Evolutionary conservation across 2,113 vertebrate species (phyloP).

Genomic region (Tragelaphus strepsiceros): DNA sequence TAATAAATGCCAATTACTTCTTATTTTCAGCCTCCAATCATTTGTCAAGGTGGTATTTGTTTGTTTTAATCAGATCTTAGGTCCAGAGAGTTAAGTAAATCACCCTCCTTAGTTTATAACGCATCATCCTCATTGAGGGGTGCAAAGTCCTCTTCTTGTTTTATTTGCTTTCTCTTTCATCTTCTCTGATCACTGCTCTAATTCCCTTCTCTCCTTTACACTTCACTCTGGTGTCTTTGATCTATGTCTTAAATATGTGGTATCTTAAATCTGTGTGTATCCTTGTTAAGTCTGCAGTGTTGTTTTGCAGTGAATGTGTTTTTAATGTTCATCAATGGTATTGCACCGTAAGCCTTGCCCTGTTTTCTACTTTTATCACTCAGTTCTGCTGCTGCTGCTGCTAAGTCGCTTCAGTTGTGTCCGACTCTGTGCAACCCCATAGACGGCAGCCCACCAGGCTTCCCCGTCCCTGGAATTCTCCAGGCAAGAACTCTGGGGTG

Average conservation of each 20-base stretch:
- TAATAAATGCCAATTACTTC: neutral
- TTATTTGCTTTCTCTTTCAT: slow-evolving; percentile 15
- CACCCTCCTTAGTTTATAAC: neutral
- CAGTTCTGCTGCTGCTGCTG: neutral
- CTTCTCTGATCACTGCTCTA: neutral
- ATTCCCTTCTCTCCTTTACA: neutral
- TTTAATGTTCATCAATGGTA: slow-evolving; percentile 16
- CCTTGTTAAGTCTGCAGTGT: neutral
- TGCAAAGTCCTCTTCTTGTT: neutral
- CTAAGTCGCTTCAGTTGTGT: too few species aligned
- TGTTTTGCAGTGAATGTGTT: neutral
- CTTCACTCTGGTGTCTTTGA: neutral
- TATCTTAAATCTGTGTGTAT: neutral
- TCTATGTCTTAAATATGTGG: neutral
- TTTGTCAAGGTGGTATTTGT: neutral
- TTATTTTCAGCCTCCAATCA: neutral
- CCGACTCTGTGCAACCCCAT: too few species aligned
- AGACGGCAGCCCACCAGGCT: too few species aligned
- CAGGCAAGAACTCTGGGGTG: too few species aligned
- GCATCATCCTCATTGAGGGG: neutral
- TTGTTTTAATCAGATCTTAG: slow-evolving; percentile 45
- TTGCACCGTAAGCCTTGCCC: neutral
- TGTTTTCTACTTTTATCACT: neutral
- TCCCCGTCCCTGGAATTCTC: too few species aligned
- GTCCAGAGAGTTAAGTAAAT: slow-evolving; percentile 3